These are phyloP conservation scores for Albula glossodonta DNA, from an alignment of 2,113 vertebrate species.

Conservation along the genomic window DNA sequence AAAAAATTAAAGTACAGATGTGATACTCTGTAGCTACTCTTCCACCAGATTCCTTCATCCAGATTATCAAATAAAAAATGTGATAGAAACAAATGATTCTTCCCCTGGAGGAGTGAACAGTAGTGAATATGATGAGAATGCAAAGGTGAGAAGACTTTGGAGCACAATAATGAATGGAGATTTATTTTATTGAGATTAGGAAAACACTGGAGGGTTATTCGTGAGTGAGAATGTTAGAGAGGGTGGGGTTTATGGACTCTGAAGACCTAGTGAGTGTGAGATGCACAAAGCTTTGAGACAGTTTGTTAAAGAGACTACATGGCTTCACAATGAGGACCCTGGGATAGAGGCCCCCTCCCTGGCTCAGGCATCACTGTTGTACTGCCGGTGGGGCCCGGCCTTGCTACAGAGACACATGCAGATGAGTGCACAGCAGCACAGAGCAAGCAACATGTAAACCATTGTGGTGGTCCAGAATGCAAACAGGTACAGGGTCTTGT, in stretches of 20 bases:
- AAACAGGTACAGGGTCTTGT: constrained; percentile 64
- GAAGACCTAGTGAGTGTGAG: neutral
- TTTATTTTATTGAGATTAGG: neutral
- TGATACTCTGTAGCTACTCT: no score
- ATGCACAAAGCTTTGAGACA: neutral
- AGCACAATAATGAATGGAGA: neutral
- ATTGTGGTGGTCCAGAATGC: constrained; percentile 68
- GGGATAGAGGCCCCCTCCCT: neutral
- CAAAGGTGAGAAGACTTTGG: neutral
- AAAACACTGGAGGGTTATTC: neutral
- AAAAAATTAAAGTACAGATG: no score
- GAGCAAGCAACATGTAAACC: constrained; percentile 50
- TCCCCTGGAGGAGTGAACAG: neutral
- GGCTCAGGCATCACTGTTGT: constrained; percentile 14
- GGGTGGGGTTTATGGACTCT: neutral
- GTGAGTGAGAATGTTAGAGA: neutral
- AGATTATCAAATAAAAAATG: no score
- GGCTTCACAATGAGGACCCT: neutral
- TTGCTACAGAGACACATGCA: constrained; percentile 35
- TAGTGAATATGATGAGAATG: neutral
- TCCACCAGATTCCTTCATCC: no score
- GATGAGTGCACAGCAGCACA: constrained; percentile 16
- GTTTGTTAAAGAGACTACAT: neutral
- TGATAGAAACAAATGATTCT: no score
- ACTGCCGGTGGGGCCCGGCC: neutral